Percentiles rank a stretch among this genome's conserved stretches.
Evolutionary conservation across 2,113 vertebrate genomes (phyloP).

Genomic region (Boulengeromyrus knoepffleri): DNA sequence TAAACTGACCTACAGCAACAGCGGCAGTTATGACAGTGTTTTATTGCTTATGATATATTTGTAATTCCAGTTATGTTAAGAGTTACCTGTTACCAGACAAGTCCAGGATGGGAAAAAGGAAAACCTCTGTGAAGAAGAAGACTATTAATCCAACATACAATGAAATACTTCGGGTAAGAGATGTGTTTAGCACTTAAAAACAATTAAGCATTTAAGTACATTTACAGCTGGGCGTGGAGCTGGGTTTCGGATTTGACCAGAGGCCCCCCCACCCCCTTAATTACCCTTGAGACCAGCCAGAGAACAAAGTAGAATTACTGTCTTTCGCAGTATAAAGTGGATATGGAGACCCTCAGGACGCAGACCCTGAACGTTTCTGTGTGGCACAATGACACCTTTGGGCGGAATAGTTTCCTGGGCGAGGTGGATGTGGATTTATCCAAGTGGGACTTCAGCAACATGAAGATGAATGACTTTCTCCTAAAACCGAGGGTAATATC

Average conservation of each 20-base stretch:
- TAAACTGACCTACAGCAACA: background rate
- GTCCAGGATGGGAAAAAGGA: constrained; percentile 82
- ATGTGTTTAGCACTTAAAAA: background rate
- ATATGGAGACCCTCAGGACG: constrained; percentile 59
- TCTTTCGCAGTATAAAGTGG: constrained; percentile 72
- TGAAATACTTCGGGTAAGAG: constrained; percentile 75
- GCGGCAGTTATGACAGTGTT: background rate
- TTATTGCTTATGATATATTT: background rate
- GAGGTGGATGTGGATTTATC: constrained; percentile 80
- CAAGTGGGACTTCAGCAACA: constrained; percentile 79
- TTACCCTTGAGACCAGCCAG: background rate
- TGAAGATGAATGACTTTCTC: constrained; percentile 72
- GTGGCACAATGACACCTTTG: constrained; percentile 87
- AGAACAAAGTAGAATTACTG: no score
- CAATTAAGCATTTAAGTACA: background rate
- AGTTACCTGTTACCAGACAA: constrained; percentile 86
- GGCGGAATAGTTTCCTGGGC: constrained; percentile 84
- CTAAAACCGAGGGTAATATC: constrained; percentile 72
- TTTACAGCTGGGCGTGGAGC: background rate
- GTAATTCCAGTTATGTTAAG: constrained; percentile 78
- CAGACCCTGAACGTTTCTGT: constrained; percentile 80
- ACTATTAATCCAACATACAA: constrained; percentile 83
- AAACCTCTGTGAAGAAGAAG: constrained; percentile 86
- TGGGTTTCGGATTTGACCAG: background rate
- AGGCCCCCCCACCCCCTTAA: background rate